Conservation (phyloP, 2,888 invertebrate genomes). For the Mythimna lalbum region DNA sequence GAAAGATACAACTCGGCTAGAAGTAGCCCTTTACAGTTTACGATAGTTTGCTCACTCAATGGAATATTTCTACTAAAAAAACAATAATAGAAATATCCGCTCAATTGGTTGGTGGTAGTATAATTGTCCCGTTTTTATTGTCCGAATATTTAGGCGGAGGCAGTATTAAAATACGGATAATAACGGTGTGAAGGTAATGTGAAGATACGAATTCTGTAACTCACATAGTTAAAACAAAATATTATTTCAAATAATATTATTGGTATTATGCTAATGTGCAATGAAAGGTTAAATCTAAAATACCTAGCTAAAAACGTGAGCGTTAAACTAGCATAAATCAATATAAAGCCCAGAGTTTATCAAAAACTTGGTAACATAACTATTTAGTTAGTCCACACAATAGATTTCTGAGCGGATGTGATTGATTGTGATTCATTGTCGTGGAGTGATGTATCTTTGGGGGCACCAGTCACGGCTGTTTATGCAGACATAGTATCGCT, state of each 20-base stretch:
- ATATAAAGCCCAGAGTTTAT: not conserved
- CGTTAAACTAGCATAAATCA: not conserved
- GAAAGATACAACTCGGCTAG: slow-evolving; percentile 78
- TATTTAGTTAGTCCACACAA: slow-evolving; percentile 26
- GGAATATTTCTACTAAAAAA: not conserved
- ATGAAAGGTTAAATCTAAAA: not conserved
- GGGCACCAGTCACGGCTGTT: slow-evolving; percentile 25
- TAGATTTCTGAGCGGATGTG: slow-evolving; percentile 46
- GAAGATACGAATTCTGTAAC: too few species aligned
- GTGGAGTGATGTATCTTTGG: slow-evolving; percentile 27
- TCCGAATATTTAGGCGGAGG: not conserved
- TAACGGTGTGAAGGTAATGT: too few species aligned
- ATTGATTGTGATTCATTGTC: slow-evolving; percentile 43
- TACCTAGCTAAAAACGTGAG: not conserved
- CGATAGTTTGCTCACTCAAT: slow-evolving; percentile 19
- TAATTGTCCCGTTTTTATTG: not conserved
- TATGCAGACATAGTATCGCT: slow-evolving; percentile 42
- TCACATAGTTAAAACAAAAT: not conserved
- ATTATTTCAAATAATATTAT: not conserved
- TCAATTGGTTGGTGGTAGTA: not conserved
- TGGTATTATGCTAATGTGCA: not conserved
- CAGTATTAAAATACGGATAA: too few species aligned
- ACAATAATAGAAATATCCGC: not conserved
- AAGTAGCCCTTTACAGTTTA: slow-evolving; percentile 61
- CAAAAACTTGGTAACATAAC: slow-evolving; percentile 16